phyloP scores from a whole-genome alignment of 2,797 vertebrate genomes.

The Taenioides sp. region DNA sequence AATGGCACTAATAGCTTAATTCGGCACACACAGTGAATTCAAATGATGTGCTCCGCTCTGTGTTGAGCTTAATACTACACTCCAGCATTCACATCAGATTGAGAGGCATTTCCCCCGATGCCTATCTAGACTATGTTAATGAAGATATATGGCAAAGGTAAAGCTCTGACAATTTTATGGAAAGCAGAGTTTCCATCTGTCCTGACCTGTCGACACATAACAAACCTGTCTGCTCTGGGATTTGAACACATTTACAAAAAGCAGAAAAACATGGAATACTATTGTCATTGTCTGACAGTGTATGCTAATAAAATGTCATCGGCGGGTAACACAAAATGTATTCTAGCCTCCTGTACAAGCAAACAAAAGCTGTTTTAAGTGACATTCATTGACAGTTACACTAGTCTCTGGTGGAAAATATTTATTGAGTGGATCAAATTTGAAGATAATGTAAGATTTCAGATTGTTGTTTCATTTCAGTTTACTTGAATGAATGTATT shows the following conservation, averaged over 20 bases:
- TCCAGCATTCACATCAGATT: slow-evolving; percentile 52
- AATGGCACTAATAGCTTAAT: slow-evolving; percentile 54
- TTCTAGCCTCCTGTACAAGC: neutral
- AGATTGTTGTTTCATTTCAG: neutral
- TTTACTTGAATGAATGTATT: neutral
- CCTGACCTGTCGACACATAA: slow-evolving; percentile 32
- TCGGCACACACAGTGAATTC: slow-evolving; percentile 54
- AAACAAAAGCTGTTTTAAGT: neutral
- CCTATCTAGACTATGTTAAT: slow-evolving; percentile 57
- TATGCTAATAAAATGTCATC: neutral
- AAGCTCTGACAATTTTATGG: slow-evolving; percentile 57
- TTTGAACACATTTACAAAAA: slow-evolving; percentile 35
- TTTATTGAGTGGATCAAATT: neutral
- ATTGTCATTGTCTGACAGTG: neutral
- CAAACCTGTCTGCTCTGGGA: slow-evolving; percentile 40
- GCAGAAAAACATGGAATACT: neutral
- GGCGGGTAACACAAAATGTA: neutral
- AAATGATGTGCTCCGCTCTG: slow-evolving; percentile 42
- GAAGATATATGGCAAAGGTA: slow-evolving; percentile 67
- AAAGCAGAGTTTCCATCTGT: slow-evolving; percentile 57
- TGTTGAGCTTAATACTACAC: slow-evolving; percentile 39
- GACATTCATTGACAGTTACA: neutral
- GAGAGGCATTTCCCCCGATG: slow-evolving; percentile 52
- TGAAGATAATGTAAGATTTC: neutral
- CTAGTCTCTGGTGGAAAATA: neutral